A percentile compares a stretch with the other conserved stretches of the same genome.
phyloP scores from a whole-genome alignment of 2,888 invertebrate species.

The Saturnia japonica region DNA sequence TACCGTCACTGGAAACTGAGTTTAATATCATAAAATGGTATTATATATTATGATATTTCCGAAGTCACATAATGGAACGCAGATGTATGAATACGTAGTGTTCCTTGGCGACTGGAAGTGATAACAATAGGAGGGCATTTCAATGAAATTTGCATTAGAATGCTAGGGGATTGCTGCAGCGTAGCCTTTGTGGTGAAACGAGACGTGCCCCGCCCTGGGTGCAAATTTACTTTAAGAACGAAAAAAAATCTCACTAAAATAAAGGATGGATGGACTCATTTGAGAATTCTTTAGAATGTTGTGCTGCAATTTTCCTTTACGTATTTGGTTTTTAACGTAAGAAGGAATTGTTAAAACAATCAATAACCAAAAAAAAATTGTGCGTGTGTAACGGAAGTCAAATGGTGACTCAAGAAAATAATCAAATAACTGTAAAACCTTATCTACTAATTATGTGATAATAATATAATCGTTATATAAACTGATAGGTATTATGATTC shows the following conservation, averaged over 20 bases:
- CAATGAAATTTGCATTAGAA: slow-evolving; percentile 79
- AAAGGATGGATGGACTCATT: neutral
- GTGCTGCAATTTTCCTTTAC: neutral
- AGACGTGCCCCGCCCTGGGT: slow-evolving; percentile 39
- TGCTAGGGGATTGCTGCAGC: slow-evolving; percentile 66
- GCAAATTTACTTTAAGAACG: slow-evolving; percentile 33
- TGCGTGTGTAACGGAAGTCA: no score
- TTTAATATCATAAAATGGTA: slow-evolving; percentile 15
- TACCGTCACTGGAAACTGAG: neutral
- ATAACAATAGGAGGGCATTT: slow-evolving; percentile 72
- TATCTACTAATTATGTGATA: no score
- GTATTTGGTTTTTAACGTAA: neutral
- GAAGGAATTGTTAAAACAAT: neutral
- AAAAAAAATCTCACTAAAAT: slow-evolving; percentile 22
- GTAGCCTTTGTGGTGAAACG: slow-evolving; percentile 60
- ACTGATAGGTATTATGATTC: no score
- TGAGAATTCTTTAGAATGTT: neutral
- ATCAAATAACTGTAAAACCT: no score
- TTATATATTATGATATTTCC: slow-evolving; percentile 11
- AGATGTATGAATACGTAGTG: slow-evolving; percentile 50
- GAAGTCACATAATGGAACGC: slow-evolving; percentile 24
- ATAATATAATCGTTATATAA: no score
- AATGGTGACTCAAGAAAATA: no score
- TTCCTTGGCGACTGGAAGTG: slow-evolving; percentile 62
- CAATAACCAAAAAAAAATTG: no score